Conservation (phyloP, 1,140 invertebrate genomes). For the Geopemphigus sp. region DNA sequence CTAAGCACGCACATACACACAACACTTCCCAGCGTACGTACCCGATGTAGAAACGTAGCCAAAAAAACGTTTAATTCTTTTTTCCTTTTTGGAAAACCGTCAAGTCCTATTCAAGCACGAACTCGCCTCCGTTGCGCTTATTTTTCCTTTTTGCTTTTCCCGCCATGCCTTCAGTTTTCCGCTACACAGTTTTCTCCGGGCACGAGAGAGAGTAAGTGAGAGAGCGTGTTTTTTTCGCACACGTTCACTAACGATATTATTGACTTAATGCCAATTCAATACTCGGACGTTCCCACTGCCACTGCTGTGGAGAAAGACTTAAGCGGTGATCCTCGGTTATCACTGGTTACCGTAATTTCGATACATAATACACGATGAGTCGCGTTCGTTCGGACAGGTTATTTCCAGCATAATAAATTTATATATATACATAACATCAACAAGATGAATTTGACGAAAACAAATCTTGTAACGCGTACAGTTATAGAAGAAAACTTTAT, state of each 20-base stretch:
- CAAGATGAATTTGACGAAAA: no score
- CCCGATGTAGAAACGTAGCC: background rate
- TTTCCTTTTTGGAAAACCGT: slow-evolving; percentile 21
- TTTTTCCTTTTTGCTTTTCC: background rate
- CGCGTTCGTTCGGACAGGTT: no score
- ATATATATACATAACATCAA: no score
- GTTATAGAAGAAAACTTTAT: no score
- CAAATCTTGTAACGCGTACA: no score
- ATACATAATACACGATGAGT: no score
- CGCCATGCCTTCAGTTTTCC: background rate
- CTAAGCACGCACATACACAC: background rate
- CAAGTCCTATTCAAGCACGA: background rate
- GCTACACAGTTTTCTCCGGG: background rate
- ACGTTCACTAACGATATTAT: background rate
- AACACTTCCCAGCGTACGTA: background rate
- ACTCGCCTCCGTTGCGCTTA: background rate
- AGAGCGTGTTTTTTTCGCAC: background rate
- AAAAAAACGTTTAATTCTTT: slow-evolving; percentile 17
- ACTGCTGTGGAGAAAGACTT: no score
- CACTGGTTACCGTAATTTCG: no score
- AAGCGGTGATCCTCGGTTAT: no score
- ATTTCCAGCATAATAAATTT: no score
- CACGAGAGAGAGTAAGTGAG: background rate
- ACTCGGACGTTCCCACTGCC: background rate
- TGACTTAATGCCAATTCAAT: slow-evolving; percentile 19